These are phyloP conservation scores for Drosophila testacea DNA, from an alignment of 2,888 invertebrate species.

Conservation along the genomic window DNA sequence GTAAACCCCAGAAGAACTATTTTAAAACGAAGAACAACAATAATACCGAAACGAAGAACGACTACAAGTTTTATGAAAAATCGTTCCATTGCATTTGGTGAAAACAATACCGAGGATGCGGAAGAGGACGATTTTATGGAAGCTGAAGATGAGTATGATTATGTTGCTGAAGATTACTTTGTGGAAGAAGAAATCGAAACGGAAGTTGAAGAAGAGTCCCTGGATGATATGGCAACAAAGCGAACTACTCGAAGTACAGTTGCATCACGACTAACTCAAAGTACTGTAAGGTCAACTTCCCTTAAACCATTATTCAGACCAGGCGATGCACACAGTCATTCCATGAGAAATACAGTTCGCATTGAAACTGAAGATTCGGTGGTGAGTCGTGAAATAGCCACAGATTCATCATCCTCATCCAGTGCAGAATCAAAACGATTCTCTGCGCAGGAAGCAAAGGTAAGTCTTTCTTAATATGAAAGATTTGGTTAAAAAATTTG, in stretches of 20 bases:
- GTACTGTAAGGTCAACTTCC: not conserved
- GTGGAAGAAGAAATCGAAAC: slow-evolving; percentile 4
- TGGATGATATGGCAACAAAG: not conserved
- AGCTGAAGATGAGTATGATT: slow-evolving; percentile 6
- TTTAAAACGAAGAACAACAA: not conserved
- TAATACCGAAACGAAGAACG: no score
- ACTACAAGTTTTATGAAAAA: not conserved
- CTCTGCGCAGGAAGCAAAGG: not conserved
- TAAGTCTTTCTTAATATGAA: not conserved
- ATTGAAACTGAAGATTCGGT: slow-evolving; percentile 12
- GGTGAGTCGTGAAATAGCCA: not conserved
- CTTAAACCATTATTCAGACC: not conserved
- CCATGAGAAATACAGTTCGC: slow-evolving; percentile 1
- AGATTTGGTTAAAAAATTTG: not conserved
- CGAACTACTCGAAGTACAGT: not conserved
- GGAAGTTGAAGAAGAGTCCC: not conserved
- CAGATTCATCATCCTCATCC: not conserved
- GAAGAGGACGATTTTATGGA: not conserved
- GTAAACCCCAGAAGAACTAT: not conserved
- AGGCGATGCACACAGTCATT: not conserved
- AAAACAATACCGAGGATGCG: not conserved
- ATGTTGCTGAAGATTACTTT: slow-evolving; percentile 8
- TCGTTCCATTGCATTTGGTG: not conserved
- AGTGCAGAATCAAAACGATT: not conserved
- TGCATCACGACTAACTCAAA: not conserved